phyloP scores from a whole-genome alignment of 2,113 vertebrate genomes.

The Polypterus bichir region DNA sequence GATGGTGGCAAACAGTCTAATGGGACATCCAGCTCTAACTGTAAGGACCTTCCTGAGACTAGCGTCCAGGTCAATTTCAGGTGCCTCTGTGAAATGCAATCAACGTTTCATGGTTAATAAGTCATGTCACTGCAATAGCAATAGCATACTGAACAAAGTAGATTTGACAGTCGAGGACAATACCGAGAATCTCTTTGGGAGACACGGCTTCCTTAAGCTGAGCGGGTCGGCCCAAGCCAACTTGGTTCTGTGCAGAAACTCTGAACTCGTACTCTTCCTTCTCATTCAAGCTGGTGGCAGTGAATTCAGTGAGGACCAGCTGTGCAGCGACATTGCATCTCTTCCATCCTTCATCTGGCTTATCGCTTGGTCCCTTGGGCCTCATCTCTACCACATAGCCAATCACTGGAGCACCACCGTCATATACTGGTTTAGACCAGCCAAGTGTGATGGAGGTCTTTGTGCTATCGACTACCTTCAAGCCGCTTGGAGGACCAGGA shows the following conservation, averaged over 20 bases:
- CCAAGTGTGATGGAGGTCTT: constrained; percentile 69
- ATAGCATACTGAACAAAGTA: constrained; percentile 6
- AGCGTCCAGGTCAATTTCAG: constrained; percentile 85
- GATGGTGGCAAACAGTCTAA: constrained; percentile 83
- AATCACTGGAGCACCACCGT: constrained; percentile 86
- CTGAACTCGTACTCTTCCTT: constrained; percentile 84
- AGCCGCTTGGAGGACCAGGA: constrained; percentile 79
- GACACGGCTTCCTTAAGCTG: constrained; percentile 73
- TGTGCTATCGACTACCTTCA: constrained; percentile 86
- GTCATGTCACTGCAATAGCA: constrained; percentile 2
- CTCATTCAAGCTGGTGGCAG: constrained; percentile 71
- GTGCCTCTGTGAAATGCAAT: constrained; percentile 64
- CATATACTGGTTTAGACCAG: constrained; percentile 84
- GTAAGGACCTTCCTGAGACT: constrained; percentile 78
- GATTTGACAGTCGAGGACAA: constrained; percentile 8
- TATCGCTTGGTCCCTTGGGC: constrained; percentile 56
- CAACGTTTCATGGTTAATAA: constrained; percentile 13
- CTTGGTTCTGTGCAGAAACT: constrained; percentile 93
- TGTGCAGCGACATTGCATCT: constrained; percentile 87
- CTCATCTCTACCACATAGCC: constrained; percentile 90
- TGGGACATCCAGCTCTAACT: constrained; percentile 89
- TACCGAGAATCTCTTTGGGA: constrained; percentile 88
- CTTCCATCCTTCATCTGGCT: constrained; percentile 83
- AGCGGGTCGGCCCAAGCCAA: constrained; percentile 83
- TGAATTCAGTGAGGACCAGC: constrained; percentile 77